Evolutionary conservation across 2,888 invertebrate genomes (phyloP).

Genomic region (Elaeidobius kamerunicus): DNA sequence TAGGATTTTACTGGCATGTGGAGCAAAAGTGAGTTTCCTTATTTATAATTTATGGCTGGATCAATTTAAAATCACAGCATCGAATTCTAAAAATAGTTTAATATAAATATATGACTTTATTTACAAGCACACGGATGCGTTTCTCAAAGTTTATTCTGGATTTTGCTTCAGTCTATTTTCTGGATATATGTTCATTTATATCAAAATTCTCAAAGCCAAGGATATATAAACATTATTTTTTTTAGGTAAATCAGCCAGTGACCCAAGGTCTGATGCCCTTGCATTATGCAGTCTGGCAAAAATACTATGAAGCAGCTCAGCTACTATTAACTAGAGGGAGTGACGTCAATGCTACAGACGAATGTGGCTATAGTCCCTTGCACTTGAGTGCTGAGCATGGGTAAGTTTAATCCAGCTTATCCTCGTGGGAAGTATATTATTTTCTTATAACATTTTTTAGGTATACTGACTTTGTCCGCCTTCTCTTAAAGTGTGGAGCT

Average conservation of each 20-base stretch:
- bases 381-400: slow-evolving; percentile 90
- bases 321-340: slow-evolving; percentile 78
- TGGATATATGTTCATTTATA: too few relatives aligned
- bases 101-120: too few relatives aligned
- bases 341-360: slow-evolving; percentile 79
- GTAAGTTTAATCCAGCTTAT: slow-evolving; percentile 43
- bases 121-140: too few relatives aligned
- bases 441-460: slow-evolving; percentile 43
- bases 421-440: neutral
- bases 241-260: slow-evolving; percentile 69
- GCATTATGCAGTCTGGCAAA: slow-evolving; percentile 91
- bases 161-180: too few relatives aligned
- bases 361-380: slow-evolving; percentile 87
- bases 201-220: too few relatives aligned
- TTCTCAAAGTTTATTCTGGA: too few relatives aligned
- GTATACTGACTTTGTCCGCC: slow-evolving; percentile 64
- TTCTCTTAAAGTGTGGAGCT: slow-evolving; percentile 74
- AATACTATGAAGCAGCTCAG: slow-evolving; percentile 75
- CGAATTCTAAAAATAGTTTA: too few relatives aligned
- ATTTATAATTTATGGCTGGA: too few relatives aligned
- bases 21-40: slow-evolving; percentile 69
- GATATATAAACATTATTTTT: neutral
- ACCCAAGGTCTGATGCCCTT: slow-evolving; percentile 84
- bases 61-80: too few relatives aligned
- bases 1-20: slow-evolving; percentile 78